Evolutionary conservation across 1,140 invertebrate species (phyloP).

Genomic region (Chionoecetes opilio): DNA sequence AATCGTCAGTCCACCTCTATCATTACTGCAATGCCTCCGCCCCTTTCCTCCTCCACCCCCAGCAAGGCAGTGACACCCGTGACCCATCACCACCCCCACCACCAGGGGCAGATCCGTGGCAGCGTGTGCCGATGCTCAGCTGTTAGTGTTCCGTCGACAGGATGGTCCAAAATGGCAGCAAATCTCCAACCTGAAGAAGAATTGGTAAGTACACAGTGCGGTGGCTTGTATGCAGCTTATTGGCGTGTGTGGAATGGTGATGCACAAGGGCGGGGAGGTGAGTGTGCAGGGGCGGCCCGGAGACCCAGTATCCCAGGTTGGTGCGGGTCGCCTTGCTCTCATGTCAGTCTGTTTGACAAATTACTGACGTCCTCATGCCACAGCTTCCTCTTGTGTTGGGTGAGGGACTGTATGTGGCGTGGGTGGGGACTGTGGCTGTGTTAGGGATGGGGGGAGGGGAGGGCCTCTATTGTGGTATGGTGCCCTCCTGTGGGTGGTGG

Average conservation of each 20-base stretch:
- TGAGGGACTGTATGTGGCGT: background rate
- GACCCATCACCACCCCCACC: background rate
- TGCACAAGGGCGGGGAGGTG: background rate
- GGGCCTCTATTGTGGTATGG: background rate
- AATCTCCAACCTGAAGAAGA: conserved; percentile 77
- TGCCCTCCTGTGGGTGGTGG: background rate
- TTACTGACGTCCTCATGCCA: conserved; percentile 7
- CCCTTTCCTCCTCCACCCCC: background rate
- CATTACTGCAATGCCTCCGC: background rate
- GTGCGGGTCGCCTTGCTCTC: background rate
- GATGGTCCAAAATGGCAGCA: conserved; percentile 79
- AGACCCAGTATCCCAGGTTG: background rate
- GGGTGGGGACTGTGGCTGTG: background rate
- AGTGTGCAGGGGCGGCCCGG: background rate
- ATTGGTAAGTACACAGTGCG: conserved; percentile 62
- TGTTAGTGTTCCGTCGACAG: conserved; percentile 73
- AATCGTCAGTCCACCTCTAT: too few relatives aligned
- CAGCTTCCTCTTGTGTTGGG: background rate
- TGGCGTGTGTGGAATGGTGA: background rate
- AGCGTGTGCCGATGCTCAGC: conserved; percentile 73
- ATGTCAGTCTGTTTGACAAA: conserved; percentile 38
- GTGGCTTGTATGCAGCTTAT: background rate
- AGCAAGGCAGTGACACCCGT: background rate
- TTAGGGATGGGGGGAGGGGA: too few relatives aligned
- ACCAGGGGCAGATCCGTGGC: background rate